A percentile compares a stretch with the other conserved stretches of the same genome.
These are phyloP conservation scores for Hydrolagus affinis DNA, from an alignment of 2,113 vertebrate species.

Conservation along the genomic window DNA sequence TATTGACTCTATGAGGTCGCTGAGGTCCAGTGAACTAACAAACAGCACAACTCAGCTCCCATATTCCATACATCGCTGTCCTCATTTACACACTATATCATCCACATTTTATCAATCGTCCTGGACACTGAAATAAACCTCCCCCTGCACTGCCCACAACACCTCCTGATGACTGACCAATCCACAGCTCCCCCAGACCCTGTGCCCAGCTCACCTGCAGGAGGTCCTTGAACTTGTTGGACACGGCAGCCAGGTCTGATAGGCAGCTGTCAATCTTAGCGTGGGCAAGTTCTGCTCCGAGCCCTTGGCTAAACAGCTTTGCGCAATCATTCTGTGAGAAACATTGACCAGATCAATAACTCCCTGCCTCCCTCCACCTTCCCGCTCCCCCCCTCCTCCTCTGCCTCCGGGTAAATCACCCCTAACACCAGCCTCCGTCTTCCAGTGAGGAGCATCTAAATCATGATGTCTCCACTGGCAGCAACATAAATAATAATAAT, in stretches of 20 bases:
- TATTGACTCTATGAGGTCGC: too few relatives aligned
- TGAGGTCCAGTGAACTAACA: too few relatives aligned
- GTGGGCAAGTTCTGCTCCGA: conserved; percentile 70
- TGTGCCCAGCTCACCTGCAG: conserved; percentile 68
- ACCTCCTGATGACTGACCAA: too few relatives aligned
- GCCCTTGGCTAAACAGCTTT: conserved; percentile 80
- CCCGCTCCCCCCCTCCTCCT: neutral
- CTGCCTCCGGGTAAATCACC: too few relatives aligned
- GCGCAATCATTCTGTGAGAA: conserved; percentile 77
- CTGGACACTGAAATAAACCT: too few relatives aligned
- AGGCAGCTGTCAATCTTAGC: conserved; percentile 96
- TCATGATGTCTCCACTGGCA: too few relatives aligned
- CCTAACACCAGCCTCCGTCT: too few relatives aligned
- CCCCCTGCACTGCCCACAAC: neutral
- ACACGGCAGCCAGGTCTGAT: conserved; percentile 79
- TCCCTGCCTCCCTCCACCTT: neutral
- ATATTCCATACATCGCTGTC: neutral
- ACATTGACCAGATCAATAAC: neutral
- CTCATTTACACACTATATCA: too few relatives aligned
- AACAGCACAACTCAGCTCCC: neutral
- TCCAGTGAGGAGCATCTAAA: neutral
- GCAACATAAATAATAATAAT: too few relatives aligned
- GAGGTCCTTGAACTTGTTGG: conserved; percentile 86
- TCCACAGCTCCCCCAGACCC: neutral
- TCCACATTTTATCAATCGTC: neutral